A percentile compares a stretch with the other conserved stretches of the same genome.
These are phyloP conservation scores for Propsilocerus akamusi DNA, from an alignment of 1,140 invertebrate species.

Conservation along the genomic window DNA sequence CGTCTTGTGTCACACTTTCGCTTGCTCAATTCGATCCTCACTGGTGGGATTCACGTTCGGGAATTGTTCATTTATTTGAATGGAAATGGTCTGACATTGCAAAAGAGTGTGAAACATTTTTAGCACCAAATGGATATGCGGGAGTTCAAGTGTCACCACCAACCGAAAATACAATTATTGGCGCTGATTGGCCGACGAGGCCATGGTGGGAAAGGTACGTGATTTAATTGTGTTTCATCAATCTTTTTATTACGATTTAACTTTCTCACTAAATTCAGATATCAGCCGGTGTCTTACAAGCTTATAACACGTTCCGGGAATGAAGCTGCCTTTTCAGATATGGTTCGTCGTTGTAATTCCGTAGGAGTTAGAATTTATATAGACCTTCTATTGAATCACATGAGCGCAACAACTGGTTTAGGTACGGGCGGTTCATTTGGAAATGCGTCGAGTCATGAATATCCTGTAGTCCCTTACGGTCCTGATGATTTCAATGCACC, in stretches of 20 bases:
- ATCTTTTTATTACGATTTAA: constrained; percentile 18
- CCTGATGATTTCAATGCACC: constrained; percentile 26
- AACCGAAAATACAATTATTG: constrained; percentile 28
- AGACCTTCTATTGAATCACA: constrained; percentile 60
- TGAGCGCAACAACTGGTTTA: constrained; percentile 30
- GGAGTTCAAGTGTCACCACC: constrained; percentile 33
- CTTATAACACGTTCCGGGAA: constrained; percentile 56
- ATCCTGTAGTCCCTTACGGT: constrained; percentile 29
- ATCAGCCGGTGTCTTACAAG: constrained; percentile 74
- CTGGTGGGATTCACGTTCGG: not conserved
- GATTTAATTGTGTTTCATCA: not conserved
- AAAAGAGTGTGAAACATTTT: not conserved
- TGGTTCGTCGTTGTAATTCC: constrained; percentile 54
- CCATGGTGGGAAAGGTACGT: constrained; percentile 62
- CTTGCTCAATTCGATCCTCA: no score
- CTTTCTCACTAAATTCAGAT: no score
- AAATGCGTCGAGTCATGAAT: constrained; percentile 20
- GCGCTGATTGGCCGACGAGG: constrained; percentile 13
- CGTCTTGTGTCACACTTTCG: no score
- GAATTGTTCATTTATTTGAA: not conserved
- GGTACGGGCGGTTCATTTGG: constrained; percentile 33
- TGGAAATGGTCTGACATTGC: not conserved
- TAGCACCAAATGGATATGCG: not conserved
- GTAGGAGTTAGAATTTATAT: constrained; percentile 59
- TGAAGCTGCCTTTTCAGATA: constrained; percentile 46